phyloP scores from a whole-genome alignment of 1,140 invertebrate genomes.

The Mizuhopecten yessoensis region DNA sequence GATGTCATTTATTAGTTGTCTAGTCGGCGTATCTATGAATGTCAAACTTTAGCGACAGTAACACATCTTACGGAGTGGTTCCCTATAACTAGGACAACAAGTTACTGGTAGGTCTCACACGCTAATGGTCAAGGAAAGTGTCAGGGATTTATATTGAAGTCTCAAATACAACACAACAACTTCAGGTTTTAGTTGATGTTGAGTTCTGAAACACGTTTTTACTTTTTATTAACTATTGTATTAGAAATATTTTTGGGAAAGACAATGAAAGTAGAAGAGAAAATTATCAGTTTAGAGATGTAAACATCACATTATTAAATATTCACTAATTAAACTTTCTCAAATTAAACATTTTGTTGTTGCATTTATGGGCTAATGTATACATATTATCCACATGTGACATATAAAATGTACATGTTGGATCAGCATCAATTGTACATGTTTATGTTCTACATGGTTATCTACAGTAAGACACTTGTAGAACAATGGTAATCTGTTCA shows the following conservation, averaged over 20 bases:
- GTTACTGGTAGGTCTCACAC: not conserved
- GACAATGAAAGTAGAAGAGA: not conserved
- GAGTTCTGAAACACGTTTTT: not conserved
- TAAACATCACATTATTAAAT: not conserved
- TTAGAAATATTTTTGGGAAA: too few species aligned
- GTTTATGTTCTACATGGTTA: too few species aligned
- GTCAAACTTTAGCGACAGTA: not conserved
- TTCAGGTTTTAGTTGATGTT: not conserved
- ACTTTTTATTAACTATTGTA: not conserved
- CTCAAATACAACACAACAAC: not conserved
- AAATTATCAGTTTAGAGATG: not conserved
- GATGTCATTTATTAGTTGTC: not conserved
- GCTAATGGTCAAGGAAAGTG: not conserved
- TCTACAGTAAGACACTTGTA: too few species aligned
- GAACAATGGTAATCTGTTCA: too few species aligned
- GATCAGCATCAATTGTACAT: too few species aligned
- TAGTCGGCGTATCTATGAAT: not conserved
- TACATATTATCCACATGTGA: not conserved
- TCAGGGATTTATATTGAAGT: not conserved
- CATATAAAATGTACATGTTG: too few species aligned
- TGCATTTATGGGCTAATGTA: not conserved
- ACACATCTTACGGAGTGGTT: not conserved
- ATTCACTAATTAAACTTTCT: too few species aligned
- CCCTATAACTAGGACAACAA: not conserved
- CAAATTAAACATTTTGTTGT: too few species aligned